Conservation (phyloP, 2,888 invertebrate genomes). For the Melipona beecheii region DNA sequence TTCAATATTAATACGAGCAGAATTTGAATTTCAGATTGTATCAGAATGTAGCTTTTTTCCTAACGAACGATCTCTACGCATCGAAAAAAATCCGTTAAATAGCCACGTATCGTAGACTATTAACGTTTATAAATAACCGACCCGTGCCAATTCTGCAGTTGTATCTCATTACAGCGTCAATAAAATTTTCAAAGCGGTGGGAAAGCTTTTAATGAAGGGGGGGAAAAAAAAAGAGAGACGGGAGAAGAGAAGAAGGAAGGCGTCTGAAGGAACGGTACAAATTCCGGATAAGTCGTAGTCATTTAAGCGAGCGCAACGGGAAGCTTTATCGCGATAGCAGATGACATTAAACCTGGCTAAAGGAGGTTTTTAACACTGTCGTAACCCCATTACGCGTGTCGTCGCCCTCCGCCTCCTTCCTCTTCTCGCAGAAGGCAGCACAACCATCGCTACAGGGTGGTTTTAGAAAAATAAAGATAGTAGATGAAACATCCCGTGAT, state of each 20-base stretch:
- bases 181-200: background rate
- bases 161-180: no score
- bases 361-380: conserved; percentile 71
- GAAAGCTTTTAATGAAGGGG: background rate
- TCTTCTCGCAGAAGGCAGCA: conserved; percentile 9
- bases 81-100: no score
- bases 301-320: conserved; percentile 60
- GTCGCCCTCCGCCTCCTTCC: conserved; percentile 57
- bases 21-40: no score
- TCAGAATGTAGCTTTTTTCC: no score
- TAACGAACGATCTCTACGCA: no score
- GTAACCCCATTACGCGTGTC: conserved; percentile 72
- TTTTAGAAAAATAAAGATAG: conserved; percentile 62
- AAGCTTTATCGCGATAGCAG: conserved; percentile 69
- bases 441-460: conserved; percentile 50
- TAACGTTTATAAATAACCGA: no score
- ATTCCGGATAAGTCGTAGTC: conserved; percentile 59
- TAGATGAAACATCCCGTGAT: conserved; percentile 31
- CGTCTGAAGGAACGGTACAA: conserved; percentile 23
- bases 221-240: background rate
- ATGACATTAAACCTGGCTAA: conserved; percentile 70
- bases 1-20: no score
- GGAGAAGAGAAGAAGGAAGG: background rate
- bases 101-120: no score
- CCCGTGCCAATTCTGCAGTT: no score